phyloP scores from a whole-genome alignment of 2,113 vertebrate species.

The Neodon shergylaensis region DNA sequence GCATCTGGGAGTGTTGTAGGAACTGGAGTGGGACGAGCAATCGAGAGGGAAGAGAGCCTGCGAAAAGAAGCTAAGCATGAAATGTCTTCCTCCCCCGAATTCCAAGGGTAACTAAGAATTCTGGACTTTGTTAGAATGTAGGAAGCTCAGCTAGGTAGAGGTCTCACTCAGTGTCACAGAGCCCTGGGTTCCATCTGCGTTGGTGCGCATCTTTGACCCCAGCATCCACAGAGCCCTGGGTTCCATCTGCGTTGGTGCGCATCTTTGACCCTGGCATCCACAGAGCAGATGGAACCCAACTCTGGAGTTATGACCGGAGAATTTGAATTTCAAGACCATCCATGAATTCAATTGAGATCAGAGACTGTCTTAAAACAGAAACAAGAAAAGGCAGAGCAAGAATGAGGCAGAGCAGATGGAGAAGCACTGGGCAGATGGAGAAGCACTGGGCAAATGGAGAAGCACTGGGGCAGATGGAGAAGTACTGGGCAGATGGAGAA shows the following conservation, averaged over 20 bases:
- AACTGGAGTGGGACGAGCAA: neutral
- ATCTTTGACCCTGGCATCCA: neutral
- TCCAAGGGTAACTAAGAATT: neutral
- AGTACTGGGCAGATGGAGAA: too few relatives aligned
- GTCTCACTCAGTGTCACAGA: too few relatives aligned
- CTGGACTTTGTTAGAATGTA: neutral
- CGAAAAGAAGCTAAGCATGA: neutral
- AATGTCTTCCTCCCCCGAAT: neutral
- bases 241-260: accelerated
- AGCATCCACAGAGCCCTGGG: neutral
- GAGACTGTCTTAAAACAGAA: neutral
- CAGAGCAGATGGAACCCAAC: neutral
- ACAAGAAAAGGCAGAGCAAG: neutral
- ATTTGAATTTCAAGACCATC: neutral
- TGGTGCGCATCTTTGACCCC: neutral
- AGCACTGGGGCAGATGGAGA: too few relatives aligned
- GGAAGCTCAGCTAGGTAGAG: too few relatives aligned
- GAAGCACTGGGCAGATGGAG: too few relatives aligned
- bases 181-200: neutral
- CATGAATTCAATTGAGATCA: neutral
- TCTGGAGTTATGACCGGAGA: too few relatives aligned
- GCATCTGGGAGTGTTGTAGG: neutral
- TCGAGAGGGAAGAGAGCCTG: neutral
- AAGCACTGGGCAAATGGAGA: too few relatives aligned
- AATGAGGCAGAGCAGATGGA: neutral